Evolutionary conservation across 2,888 invertebrate species (phyloP).

Genomic region (Coleophora deauratella): DNA sequence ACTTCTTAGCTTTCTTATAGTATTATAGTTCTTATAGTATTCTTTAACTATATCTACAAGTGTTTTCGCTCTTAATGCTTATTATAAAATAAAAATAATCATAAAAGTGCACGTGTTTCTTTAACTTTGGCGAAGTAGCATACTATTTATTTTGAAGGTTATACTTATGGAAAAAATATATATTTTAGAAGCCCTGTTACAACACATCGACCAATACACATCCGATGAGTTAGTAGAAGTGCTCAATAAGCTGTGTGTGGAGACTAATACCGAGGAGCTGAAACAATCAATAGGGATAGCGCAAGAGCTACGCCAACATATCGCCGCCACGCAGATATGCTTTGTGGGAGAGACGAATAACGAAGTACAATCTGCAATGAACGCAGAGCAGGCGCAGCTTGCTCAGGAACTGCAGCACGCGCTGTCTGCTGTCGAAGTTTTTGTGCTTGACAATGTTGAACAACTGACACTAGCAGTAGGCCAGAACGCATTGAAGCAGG

Average conservation of each 20-base stretch:
- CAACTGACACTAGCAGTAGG: neutral
- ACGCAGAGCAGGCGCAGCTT: neutral
- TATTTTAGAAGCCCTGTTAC: conserved; percentile 9
- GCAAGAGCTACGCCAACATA: conserved; percentile 21
- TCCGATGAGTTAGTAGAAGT: conserved; percentile 23
- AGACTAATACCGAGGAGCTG: conserved; percentile 17
- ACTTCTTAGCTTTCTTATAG: too few species aligned
- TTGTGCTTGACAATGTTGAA: neutral
- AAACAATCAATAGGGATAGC: conserved; percentile 24
- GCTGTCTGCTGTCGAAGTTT: neutral
- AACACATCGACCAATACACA: conserved; percentile 30
- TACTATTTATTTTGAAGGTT: too few species aligned
- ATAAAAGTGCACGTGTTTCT: too few species aligned
- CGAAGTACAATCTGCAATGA: neutral
- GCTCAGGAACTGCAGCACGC: conserved; percentile 5
- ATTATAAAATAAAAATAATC: too few species aligned
- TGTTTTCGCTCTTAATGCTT: too few species aligned
- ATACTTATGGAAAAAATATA: too few species aligned
- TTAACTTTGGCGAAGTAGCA: too few species aligned
- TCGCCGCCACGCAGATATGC: conserved; percentile 9
- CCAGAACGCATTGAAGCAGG: neutral
- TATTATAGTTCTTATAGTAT: too few species aligned
- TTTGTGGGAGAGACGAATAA: neutral
- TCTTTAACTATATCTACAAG: too few species aligned
- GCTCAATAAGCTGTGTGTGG: conserved; percentile 19